Conservation (phyloP, 2,888 invertebrate species). For the Orchesella flavescens region DNA sequence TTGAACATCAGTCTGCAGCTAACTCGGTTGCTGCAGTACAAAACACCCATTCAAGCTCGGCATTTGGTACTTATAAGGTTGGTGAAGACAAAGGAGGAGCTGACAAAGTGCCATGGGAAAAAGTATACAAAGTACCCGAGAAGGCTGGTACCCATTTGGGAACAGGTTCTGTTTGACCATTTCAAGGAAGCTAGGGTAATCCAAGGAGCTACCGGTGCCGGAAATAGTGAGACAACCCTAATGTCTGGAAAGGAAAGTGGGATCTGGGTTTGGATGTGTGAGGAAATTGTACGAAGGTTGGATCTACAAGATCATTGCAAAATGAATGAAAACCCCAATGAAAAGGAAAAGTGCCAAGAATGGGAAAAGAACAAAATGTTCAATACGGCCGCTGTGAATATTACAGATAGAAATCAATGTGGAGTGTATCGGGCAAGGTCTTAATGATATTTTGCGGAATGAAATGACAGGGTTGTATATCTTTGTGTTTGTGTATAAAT, state of each 20-base stretch:
- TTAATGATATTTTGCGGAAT: conserved; percentile 1
- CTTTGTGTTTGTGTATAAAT: not conserved
- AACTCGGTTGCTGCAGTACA: conserved; percentile 60
- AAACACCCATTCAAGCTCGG: conserved; percentile 66
- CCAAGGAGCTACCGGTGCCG: conserved; percentile 58
- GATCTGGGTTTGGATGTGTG: conserved; percentile 68
- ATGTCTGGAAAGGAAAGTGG: conserved; percentile 62
- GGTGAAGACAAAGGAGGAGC: conserved; percentile 52
- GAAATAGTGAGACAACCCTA: conserved; percentile 29
- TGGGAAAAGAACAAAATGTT: not conserved
- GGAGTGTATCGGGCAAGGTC: conserved; percentile 39
- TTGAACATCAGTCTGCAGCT: conserved; percentile 51
- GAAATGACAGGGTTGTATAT: not conserved
- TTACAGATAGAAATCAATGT: conserved; percentile 14
- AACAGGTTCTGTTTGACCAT: conserved; percentile 70
- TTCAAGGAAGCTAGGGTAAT: conserved; percentile 67
- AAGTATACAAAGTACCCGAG: conserved; percentile 61
- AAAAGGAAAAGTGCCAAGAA: not conserved
- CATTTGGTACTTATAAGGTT: conserved; percentile 67
- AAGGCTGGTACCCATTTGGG: conserved; percentile 67
- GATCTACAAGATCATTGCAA: conserved; percentile 49
- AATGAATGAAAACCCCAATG: not conserved
- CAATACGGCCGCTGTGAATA: conserved; percentile 9
- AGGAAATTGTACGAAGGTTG: conserved; percentile 67
- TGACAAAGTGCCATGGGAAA: conserved; percentile 60